Base-by-base conservation (phyloP, 2,888 invertebrate species). In the Podotricha telesiphe region DNA sequence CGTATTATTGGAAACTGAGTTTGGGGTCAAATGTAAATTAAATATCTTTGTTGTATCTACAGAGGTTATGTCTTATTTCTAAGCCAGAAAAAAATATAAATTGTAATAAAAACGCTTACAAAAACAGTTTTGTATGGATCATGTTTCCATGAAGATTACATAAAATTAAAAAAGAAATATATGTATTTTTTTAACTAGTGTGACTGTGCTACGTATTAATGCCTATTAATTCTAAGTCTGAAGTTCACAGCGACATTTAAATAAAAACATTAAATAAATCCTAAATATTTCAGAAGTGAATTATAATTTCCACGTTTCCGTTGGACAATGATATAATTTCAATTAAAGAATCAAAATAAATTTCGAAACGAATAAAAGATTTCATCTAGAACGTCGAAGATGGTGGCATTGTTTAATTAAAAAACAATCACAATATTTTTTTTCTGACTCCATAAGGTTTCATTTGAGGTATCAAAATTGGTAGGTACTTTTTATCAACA, bases 281-380 rank as follows among this genome's bases (percentile, higher is more conserved):
- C 1, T 22, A 6, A 20, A 22, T 2, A 34, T 17, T 55, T 34
- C 17, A n/a, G 17, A 55, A 64, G 13, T 42, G 19, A 65, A 45
- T 47, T 34, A 37, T 13, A 15, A 28, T n/a, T n/a, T n/a, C 56
- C 15, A 65, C 20, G 45, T 45, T 65, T 47, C 55, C 45, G 19
- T 45, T 34, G 47, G 47, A 55, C 17, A 19, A 15, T 13, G 0
- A 15, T 47, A 47, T 20, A 58, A 42, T 58, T 42, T 58, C 20
- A 58, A 58, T 42, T 58, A 20, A 53, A 8, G n/a, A 3, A 28
- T 8, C 28, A 8, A 28, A 55, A 34, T 3, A 55, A 1, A 55
- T 55, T 34, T 55, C 17, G 10, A 17, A 11, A 1, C 5, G 5
- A n/a, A 11, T n/a, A n/a, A 8, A 17, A 55, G 5, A 34, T 34